Evolutionary conservation across 2,888 invertebrate species (phyloP), one percentile per base, ranked within the genome.

Genomic region (Drosophila prostipennis): DNA sequence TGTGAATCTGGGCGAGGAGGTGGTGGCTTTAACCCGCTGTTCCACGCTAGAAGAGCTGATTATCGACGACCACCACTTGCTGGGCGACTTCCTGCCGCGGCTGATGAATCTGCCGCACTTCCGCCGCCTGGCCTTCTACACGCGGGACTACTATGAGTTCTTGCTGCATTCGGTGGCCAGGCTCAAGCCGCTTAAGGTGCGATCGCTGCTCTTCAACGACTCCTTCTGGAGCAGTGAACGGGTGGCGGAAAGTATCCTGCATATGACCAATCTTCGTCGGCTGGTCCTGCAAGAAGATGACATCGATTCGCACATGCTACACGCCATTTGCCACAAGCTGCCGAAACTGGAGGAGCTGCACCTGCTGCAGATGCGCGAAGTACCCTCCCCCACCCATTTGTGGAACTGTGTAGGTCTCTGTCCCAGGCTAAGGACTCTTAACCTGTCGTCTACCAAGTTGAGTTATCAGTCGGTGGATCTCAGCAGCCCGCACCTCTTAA

Each of bases 281-380:
- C 26, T 87, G 13, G 59, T 64, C 6, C 32, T 87, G 26, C 54
- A 65, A 5, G 55, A 74, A 1, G 79, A 84, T 23, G 82, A 79
- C 42, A 74, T 86, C 13, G 64, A 61, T 5, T 14, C 58, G 4
- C n/a, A 49, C 0, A 52, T 71, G n/a, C 37, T 89, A 16, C 26
- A 53, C 14, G n/a, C 13, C 4, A 42, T 88, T 4, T 73, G 73
- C 8, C 34, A 45, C 7, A 29, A 6, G 0, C 48, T 80, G 10
- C 54, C 52, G 8, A 48, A 65, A 2, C 59, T 89, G n/a, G 72
- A 77, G n/a, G 76, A 87, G 16, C 45, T 87, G 39, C 77, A 85
- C 52, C 58, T 80, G 4, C 40, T 70, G 6, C 69, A 68, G 7
- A 77, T 82, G 83, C 75, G 69, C 2, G 40, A 60, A 1, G 5